A percentile compares a stretch with the other conserved stretches of the same genome.
phyloP scores from a whole-genome alignment of 1,140 invertebrate species.

The Apolygus lucorum region DNA sequence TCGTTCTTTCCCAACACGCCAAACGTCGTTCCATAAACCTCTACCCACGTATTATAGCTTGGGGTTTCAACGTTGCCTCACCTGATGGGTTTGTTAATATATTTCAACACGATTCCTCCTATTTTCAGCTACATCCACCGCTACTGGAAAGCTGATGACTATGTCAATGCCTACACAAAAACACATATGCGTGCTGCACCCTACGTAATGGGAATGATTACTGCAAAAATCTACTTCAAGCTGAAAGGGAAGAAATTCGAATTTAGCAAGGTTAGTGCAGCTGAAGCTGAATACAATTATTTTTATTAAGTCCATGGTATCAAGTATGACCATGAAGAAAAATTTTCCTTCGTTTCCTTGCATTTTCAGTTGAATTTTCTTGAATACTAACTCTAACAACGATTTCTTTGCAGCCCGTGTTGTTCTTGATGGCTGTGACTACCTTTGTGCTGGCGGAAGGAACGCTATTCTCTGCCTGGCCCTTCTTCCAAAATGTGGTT shows the following conservation, averaged over 20 bases:
- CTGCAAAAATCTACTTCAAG: conserved; percentile 52
- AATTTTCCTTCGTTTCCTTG: background rate
- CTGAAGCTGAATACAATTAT: no score
- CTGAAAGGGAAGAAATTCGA: conserved; percentile 49
- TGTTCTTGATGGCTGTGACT: background rate
- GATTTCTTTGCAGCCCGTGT: background rate
- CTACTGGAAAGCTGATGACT: conserved; percentile 20
- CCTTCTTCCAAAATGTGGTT: background rate
- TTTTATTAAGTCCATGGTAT: background rate
- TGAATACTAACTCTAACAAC: no score
- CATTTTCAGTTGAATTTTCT: background rate
- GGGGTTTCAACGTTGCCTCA: no score
- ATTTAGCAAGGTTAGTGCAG: conserved; percentile 32
- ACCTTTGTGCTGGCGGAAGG: background rate
- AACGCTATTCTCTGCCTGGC: background rate
- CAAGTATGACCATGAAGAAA: no score
- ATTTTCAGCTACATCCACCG: conserved; percentile 8
- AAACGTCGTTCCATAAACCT: no score
- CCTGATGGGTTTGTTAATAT: no score
- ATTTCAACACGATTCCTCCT: no score
- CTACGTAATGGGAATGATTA: conserved; percentile 54
- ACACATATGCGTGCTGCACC: conserved; percentile 59
- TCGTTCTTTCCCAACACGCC: no score
- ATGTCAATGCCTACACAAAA: conserved; percentile 50
- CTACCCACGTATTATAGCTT: no score